Conservation (phyloP, 2,113 vertebrate species). For the Coracopsis vasa region DNA sequence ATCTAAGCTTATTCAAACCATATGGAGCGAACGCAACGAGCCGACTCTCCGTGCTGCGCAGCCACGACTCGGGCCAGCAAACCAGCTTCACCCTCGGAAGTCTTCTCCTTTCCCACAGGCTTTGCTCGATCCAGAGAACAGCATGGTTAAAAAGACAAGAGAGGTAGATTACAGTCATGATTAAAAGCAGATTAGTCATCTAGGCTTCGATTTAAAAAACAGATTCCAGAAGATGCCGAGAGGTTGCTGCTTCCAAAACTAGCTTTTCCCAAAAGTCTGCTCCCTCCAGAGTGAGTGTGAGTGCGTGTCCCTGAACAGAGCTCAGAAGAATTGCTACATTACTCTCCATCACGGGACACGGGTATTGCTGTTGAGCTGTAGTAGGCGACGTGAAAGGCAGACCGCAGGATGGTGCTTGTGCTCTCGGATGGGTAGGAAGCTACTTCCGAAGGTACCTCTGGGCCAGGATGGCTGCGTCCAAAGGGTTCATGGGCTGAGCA, state of each 20-base stretch:
- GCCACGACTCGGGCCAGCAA: slow-evolving; percentile 55
- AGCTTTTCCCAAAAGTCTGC: slow-evolving; percentile 43
- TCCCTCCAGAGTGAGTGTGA: slow-evolving; percentile 17
- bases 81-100: slow-evolving; percentile 5
- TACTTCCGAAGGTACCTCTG: slow-evolving; percentile 95
- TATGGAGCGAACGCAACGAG: slow-evolving; percentile 19
- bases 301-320: slow-evolving; percentile 42
- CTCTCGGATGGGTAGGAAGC: neutral
- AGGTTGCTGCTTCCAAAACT: slow-evolving; percentile 69
- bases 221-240: slow-evolving; percentile 74
- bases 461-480: slow-evolving; percentile 94
- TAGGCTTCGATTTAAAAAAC: slow-evolving; percentile 71
- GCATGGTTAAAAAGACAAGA: slow-evolving; percentile 82
- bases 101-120: slow-evolving; percentile 26
- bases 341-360: slow-evolving; percentile 62
- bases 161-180: slow-evolving; percentile 96
- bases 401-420: slow-evolving; percentile 18
- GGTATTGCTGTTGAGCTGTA: slow-evolving; percentile 74
- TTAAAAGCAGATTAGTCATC: slow-evolving; percentile 81
- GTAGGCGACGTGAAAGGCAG: slow-evolving; percentile 55
- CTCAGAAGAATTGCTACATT: slow-evolving; percentile 83
- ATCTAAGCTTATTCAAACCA: slow-evolving; percentile 89
- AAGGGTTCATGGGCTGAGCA: slow-evolving; percentile 92
- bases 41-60: slow-evolving; percentile 17
- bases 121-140: slow-evolving; percentile 79